Conservation (phyloP, 2,888 invertebrate genomes). For the Pyrochroa serraticornis region DNA sequence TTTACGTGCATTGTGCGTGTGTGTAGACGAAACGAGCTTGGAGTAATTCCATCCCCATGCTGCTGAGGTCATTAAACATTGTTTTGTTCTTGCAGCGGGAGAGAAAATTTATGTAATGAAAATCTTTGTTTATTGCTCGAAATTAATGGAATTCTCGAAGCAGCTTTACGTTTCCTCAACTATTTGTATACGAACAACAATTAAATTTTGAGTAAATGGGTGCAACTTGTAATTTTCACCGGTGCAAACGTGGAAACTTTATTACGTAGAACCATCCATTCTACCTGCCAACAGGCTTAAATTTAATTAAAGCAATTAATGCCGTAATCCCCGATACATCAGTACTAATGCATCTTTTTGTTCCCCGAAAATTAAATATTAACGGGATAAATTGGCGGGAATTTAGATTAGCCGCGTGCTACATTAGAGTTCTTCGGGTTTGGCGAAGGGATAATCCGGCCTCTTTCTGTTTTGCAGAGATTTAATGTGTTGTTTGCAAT, state of each 20-base stretch:
- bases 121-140: slow-evolving; percentile 34
- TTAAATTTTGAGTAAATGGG: slow-evolving; percentile 29
- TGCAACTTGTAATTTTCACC: slow-evolving; percentile 23
- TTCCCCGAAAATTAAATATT: no score
- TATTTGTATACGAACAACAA: slow-evolving; percentile 29
- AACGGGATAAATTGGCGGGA: no score
- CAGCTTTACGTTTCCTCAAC: slow-evolving; percentile 26
- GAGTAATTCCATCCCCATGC: slow-evolving; percentile 18
- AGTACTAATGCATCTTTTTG: no score
- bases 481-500: slow-evolving; percentile 11
- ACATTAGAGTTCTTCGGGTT: no score
- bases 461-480: not conserved
- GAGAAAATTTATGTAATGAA: slow-evolving; percentile 34
- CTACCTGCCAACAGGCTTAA: no score
- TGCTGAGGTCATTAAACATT: slow-evolving; percentile 27
- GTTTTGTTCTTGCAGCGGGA: slow-evolving; percentile 23
- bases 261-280: not conserved
- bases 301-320: no score
- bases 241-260: slow-evolving; percentile 3
- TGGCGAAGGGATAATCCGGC: not conserved
- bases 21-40: slow-evolving; percentile 17
- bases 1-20: slow-evolving; percentile 26
- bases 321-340: no score
- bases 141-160: slow-evolving; percentile 34
- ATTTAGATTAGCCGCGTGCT: no score